A percentile compares a stretch with the other conserved stretches of the same genome.
Evolutionary conservation across 2,797 vertebrate species (phyloP).

Genomic region (Luscinia megarhynchos): DNA sequence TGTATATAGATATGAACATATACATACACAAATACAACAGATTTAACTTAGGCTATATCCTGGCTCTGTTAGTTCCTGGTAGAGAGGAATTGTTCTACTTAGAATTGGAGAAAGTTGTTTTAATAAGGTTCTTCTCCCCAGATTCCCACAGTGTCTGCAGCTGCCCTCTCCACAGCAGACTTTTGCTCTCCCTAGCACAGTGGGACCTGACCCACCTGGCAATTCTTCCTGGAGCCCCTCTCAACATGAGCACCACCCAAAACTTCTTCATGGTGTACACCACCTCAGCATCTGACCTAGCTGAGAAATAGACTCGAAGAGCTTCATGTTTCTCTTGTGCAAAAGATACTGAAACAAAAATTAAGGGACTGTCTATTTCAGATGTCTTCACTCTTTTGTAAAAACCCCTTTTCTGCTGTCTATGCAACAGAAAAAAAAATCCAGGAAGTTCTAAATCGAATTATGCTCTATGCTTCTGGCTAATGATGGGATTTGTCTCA

Average conservation of each 20-base stretch:
- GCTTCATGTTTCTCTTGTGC: neutral
- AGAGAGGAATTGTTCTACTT: neutral
- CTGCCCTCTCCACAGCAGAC: neutral
- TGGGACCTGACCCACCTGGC: neutral
- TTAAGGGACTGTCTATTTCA: neutral
- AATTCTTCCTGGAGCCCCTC: neutral
- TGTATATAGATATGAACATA: neutral
- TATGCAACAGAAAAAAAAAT: neutral
- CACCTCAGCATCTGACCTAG: neutral
- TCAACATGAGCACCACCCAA: neutral
- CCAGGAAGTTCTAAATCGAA: neutral
- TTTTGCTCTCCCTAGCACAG: neutral
- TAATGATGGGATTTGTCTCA: neutral
- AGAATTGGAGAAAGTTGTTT: neutral
- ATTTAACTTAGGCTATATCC: neutral
- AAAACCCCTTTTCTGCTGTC: neutral
- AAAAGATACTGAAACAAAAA: neutral
- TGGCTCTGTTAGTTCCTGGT: neutral
- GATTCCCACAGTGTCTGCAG: neutral
- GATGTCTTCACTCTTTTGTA: neutral
- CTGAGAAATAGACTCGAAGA: neutral
- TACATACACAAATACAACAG: accelerated
- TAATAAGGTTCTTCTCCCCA: neutral
- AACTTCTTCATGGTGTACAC: neutral
- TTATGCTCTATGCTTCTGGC: neutral